Percentiles rank a stretch among this genome's conserved stretches.
These are phyloP conservation scores for Mionectes macconnelli DNA, from an alignment of 2,113 vertebrate species.

Conservation along the genomic window DNA sequence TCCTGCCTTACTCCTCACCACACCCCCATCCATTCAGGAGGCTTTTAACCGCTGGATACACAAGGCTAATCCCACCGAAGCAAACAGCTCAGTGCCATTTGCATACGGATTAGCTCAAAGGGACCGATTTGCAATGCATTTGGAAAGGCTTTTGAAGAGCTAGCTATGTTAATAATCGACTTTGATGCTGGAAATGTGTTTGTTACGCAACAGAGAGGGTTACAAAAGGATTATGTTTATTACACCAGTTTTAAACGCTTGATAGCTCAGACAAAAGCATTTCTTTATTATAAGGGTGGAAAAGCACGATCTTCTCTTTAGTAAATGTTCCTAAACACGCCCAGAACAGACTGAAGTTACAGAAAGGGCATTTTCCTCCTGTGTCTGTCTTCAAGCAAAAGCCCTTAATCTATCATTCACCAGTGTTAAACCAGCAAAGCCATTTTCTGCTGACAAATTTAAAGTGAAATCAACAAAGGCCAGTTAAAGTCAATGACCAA, in stretches of 20 bases:
- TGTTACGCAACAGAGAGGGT: neutral
- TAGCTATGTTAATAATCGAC: constrained; percentile 27
- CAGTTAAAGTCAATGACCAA: neutral
- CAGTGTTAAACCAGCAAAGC: neutral
- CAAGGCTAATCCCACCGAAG: neutral
- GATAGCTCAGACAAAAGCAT: neutral
- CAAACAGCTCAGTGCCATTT: constrained; percentile 18
- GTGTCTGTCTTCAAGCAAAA: neutral
- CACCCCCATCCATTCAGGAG: neutral
- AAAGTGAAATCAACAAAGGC: neutral
- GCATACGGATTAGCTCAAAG: constrained; percentile 25
- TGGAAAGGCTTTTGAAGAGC: neutral
- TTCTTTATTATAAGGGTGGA: neutral
- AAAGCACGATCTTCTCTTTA: neutral
- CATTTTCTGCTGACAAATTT: neutral
- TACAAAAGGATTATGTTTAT: constrained; percentile 47
- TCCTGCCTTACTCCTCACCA: neutral
- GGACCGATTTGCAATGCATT: neutral
- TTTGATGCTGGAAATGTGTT: constrained; percentile 11
- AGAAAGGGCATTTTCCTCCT: neutral
- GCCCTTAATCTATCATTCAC: neutral
- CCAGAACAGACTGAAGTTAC: neutral
- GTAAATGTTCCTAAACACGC: neutral
- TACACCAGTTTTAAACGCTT: neutral
- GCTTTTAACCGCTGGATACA: neutral